Conservation (phyloP, 2,888 invertebrate species). For the Himalopsyche anomala region DNA sequence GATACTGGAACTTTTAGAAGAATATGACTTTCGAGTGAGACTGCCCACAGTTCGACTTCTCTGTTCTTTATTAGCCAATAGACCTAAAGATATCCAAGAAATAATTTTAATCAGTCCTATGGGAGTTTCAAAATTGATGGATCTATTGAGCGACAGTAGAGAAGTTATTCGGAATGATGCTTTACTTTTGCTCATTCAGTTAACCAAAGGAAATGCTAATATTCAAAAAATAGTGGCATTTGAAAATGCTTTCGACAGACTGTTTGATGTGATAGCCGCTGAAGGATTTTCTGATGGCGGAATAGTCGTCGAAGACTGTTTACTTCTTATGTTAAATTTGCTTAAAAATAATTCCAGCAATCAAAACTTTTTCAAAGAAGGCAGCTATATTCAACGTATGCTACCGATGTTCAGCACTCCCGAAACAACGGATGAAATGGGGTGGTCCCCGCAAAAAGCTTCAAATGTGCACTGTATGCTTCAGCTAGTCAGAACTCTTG, state of each 20-base stretch:
- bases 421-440: constrained; percentile 82
- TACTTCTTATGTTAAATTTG: constrained; percentile 93
- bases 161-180: constrained; percentile 98
- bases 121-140: constrained; percentile 98
- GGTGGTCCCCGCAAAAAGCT: constrained; percentile 96
- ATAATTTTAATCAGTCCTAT: constrained; percentile 93
- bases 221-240: constrained; percentile 99
- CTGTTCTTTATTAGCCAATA: constrained; percentile 90
- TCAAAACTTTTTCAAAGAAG: constrained; percentile 99
- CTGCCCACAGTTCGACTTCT: constrained; percentile 93
- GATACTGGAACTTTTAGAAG: constrained; percentile 90
- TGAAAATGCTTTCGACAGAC: constrained; percentile 97
- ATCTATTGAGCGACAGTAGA: constrained; percentile 93
- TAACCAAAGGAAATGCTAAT: constrained; percentile 95
- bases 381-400: constrained; percentile 94
- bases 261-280: constrained; percentile 93
- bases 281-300: constrained; percentile 97
- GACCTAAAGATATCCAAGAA: constrained; percentile 91
- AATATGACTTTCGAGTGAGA: constrained; percentile 95
- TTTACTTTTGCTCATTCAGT: constrained; percentile 90
- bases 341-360: constrained; percentile 97
- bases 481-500: constrained; percentile 92
- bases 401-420: constrained; percentile 91
- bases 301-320: constrained; percentile 98
- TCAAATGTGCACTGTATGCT: constrained; percentile 96